Evolutionary conservation across 2,797 vertebrate genomes (phyloP), one percentile per base, ranked within the genome.

Genomic region (Melanotaenia nigrans): DNA sequence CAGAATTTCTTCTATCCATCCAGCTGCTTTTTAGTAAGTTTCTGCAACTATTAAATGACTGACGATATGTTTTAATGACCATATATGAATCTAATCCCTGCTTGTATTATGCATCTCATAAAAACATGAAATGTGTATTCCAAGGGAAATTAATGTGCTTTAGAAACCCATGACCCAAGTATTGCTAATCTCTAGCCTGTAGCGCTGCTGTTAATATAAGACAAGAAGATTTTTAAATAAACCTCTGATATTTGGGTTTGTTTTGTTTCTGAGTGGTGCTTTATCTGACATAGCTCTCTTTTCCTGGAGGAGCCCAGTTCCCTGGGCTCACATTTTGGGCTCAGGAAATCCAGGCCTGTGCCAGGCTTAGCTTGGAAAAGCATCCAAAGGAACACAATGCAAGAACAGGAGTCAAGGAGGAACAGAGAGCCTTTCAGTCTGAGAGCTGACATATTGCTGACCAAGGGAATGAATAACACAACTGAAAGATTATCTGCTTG

Each of bases 301-400:
- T 78, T 85, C 89, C 78, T 66, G 69, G 73, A 88, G 82, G 75
- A 82, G 72, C 71, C 78, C 64, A 20, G 80, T 87, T 84, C 80
- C 65, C 72, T 72, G 76, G 78, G 73, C 84, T 85, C 75, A 67
- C 57, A 86, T 71, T 88, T 74, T 89, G 86, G 87, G 76, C 73
- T 85, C 81, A 68, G 80, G 91, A 90, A 90, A 90, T 84, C 84
- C 79, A 82, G 81, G 89, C 82, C 92, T 90, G 85, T 84, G 85
- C 86, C 87, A 82, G 87, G 85, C 86, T 91, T 84, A 87, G 80
- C 62, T 87, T 86, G 81, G 72, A 89, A 88, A 92, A 87, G 76
- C 85, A 82, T 73, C 74, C 65, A 82, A 53, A 83, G 63, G 78
- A 88, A 74, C 73, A 87, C 79, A 85, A 84, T 78, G 79, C 63